These are phyloP conservation scores for Miltochrista miniata DNA, from an alignment of 2,888 invertebrate species.

Conservation along the genomic window DNA sequence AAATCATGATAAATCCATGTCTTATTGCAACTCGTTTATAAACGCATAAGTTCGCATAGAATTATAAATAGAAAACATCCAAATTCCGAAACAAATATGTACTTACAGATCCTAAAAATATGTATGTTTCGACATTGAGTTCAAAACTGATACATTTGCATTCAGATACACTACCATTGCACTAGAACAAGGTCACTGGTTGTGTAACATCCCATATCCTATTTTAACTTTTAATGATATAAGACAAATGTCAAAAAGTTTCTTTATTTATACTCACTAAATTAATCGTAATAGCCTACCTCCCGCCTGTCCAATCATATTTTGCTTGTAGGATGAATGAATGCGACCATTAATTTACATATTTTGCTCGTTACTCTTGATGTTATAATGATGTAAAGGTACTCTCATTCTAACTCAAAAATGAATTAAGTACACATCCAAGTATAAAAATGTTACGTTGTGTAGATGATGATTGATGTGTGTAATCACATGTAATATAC, in stretches of 20 bases:
- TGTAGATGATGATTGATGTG: constrained; percentile 14
- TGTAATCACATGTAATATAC: constrained; percentile 38
- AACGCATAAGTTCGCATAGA: no score
- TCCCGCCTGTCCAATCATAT: constrained; percentile 18
- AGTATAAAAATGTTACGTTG: constrained; percentile 15
- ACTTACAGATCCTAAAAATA: no score
- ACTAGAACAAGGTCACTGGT: no score
- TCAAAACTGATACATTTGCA: no score
- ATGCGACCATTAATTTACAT: constrained; percentile 9
- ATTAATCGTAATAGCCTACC: constrained; percentile 8
- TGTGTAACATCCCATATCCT: no score
- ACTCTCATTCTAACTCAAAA: background rate
- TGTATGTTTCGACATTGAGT: no score
- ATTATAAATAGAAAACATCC: background rate
- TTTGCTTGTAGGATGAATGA: constrained; percentile 21
- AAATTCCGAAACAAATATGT: background rate
- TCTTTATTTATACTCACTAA: no score
- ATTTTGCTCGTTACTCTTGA: constrained; percentile 9
- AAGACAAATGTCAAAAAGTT: no score
- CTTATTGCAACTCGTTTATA: no score
- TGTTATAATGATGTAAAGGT: background rate
- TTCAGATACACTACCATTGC: no score
- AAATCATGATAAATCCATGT: no score
- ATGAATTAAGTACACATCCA: constrained; percentile 10
- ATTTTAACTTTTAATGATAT: no score